Conservation (phyloP, 2,888 invertebrate genomes). For the Drosophila stalkeri region DNA sequence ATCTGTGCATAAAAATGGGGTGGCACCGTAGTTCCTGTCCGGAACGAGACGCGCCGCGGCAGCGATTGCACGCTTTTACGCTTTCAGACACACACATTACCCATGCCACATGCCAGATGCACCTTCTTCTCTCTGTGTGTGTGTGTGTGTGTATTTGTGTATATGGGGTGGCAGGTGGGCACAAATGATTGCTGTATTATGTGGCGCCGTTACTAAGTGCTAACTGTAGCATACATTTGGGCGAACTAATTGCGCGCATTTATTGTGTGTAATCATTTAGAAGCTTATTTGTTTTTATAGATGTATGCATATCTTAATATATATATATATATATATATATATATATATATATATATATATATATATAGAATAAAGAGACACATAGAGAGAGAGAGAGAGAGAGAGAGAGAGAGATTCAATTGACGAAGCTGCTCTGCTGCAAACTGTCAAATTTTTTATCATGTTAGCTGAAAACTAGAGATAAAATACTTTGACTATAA, state of each 20-base stretch:
- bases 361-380: not conserved
- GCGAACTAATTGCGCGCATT: conserved; percentile 65
- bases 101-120: conserved; percentile 40
- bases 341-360: not conserved
- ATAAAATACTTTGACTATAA: conserved; percentile 1
- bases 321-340: not conserved
- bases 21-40: conserved; percentile 36
- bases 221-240: conserved; percentile 69
- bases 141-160: conserved; percentile 1
- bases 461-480: conserved; percentile 16
- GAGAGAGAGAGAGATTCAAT: conserved; percentile 57
- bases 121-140: conserved; percentile 45
- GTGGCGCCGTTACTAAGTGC: conserved; percentile 59
- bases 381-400: not conserved
- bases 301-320: not conserved
- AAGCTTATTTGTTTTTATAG: conserved; percentile 17
- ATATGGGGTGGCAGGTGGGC: conserved; percentile 15
- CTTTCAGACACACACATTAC: conserved; percentile 78
- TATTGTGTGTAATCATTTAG: conserved; percentile 64
- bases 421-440: conserved; percentile 38
- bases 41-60: conserved; percentile 52
- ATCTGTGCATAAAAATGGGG: conserved; percentile 32
- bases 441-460: conserved; percentile 1
- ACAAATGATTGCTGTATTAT: conserved; percentile 69
- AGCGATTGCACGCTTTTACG: conserved; percentile 84